Evolutionary conservation across 1,140 invertebrate species (phyloP), one percentile per base, ranked within the genome.

Genomic region (Procambarus clarkii): DNA sequence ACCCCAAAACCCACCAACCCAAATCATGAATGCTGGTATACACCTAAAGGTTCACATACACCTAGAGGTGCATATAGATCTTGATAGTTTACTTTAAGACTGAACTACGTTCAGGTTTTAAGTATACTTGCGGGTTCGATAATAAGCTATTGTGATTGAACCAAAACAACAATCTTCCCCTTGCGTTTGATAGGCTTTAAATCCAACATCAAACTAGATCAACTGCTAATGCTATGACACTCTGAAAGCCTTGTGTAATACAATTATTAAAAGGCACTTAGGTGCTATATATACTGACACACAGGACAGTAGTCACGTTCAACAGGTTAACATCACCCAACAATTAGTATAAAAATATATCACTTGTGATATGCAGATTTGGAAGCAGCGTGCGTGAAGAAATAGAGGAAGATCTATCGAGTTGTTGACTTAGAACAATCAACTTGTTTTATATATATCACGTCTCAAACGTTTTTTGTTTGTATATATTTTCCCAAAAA

Each of bases 281-380:
- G 69, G 69, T 74, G 69, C 69, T 74, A 34, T 74, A 34, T 24
- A 24, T 34, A 34, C 64, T 74, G n/a, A 74, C 69, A 24, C 69
- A 34, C 7, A 34, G n/a, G 69, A 24, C 69, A 74, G 69, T 34
- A 34, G 69, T 34, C 69, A 74, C n/a, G 8, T 24, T 74, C 69
- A 24, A 24, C 21, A 34, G 0, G 4, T 74, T 74, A 34, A 74
- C 24, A 34, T 74, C 69, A 34, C 21, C 24, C 69, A 8, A 74
- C 24, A 74, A 74, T 74, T 7, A 74, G 2, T 85, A 85, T 69
- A 85, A 85, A 85, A 85, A 85, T 85, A 85, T 44, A 85, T 74
- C 24, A 74, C 79, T 81, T 74, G 69, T 69, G 69, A 58, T 69
- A 88, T 48, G 69, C 48, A 81, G 54, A 81, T 71, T 18, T 81